A percentile compares a stretch with the other conserved stretches of the same genome.
Conservation (phyloP, 2,113 vertebrate genomes). For the Symphodus melops region DNA sequence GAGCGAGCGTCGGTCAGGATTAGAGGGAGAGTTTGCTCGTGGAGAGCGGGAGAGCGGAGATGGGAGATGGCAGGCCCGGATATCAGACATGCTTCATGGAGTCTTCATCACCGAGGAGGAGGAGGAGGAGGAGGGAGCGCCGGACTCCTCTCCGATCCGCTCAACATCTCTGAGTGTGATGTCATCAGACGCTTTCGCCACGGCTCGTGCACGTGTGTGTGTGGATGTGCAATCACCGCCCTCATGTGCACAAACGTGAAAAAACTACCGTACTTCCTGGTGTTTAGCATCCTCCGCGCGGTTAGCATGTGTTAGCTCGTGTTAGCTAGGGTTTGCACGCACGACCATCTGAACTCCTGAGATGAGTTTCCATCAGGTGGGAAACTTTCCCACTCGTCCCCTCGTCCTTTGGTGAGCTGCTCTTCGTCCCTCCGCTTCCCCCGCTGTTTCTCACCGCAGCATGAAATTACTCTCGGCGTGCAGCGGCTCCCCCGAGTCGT, state of each 20-base stretch:
- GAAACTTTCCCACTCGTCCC: conserved; percentile 18
- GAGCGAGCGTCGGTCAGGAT: conserved; percentile 52
- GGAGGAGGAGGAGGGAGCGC: background rate
- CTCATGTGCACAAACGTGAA: no score
- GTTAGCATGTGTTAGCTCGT: no score
- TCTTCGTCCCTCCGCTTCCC: conserved; percentile 14
- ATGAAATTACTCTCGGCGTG: conserved; percentile 75
- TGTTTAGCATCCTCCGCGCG: no score
- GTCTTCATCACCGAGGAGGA: background rate
- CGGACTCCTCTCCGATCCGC: background rate
- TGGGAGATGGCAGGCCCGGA: conserved; percentile 57
- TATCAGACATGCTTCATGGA: conserved; percentile 42
- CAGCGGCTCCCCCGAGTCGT: conserved; percentile 41
- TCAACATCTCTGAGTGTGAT: background rate
- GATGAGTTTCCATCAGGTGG: background rate
- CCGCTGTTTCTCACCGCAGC: conserved; percentile 70
- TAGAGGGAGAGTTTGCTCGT: conserved; percentile 17
- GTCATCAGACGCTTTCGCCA: no score
- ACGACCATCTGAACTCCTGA: no score
- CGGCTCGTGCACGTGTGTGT: no score
- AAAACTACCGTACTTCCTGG: no score
- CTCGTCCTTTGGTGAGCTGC: conserved; percentile 33
- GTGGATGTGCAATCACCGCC: no score
- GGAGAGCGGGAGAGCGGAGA: conserved; percentile 30
- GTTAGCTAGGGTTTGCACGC: no score